Base-by-base conservation (phyloP, 1,140 invertebrate species). In the Triops cancriformis region DNA sequence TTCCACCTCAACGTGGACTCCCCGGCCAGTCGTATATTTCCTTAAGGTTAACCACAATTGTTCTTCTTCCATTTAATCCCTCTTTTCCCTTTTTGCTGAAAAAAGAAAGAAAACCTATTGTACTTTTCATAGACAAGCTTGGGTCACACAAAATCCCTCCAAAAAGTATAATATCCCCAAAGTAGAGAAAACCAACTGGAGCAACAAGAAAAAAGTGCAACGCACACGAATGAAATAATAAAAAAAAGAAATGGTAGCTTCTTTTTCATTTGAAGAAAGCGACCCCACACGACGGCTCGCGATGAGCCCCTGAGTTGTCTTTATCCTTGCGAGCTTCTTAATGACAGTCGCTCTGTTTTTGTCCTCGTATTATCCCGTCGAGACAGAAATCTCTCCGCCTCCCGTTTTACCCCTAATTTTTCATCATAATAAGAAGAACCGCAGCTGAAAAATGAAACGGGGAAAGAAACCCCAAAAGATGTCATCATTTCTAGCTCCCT, bases 371-470 rank as follows among this genome's bases (percentile, higher is more conserved):
- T 64, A 64, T 64, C 18, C 51, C 51, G 14, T 6, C 18, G 18
- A 37, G 31, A 37, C 31, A 37, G 31, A 37, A 37, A 37, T 37
- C 31, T 37, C 31, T 7, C n/a, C n/a, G n/a, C n/a, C n/a, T n/a
- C n/a, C n/a, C n/a, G n/a, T 45, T 23, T 23, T 64, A 23, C 10
- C 14, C 51, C 51, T 64, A 23, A 64, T 64, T 64, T 64, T 64
- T 64, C 51, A 64, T 64, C 51, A 64, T 64, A 64, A 64, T 64
- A 64, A 64, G 51, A 37, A 37, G 31, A 37, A 64, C 51, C 51
- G 51, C 51, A 64, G 23, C 51, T 14, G 31, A 2, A 2, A 37
- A 37, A 37, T 37, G 31, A 37, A 37, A 37, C 2, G 31, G 31
- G 31, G 7, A 64, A 64, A 64, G 51, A 23, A 23, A 10, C 51